Base-by-base conservation (phyloP, 2,797 vertebrate genomes). In the Odontamblyopus rebecca region DNA sequence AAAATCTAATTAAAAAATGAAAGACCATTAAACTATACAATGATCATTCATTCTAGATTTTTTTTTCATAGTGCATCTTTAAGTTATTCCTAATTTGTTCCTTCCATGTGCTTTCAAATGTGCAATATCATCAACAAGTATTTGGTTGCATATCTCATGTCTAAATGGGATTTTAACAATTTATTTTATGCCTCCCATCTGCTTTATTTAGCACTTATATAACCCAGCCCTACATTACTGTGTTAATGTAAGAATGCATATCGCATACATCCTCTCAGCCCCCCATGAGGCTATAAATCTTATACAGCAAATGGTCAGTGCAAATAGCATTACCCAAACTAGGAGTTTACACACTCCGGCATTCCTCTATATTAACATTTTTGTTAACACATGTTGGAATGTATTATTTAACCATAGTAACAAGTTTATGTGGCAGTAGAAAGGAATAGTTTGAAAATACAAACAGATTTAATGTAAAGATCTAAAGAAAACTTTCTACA, bases 131-230 rank as follows among this genome's bases (percentile, higher is more conserved):
- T 30, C 30, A 19, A 2, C 29, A 27, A 30, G 29, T 54, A 35
- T 56, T 35, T 29, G 12, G 50, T 67, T 51, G 30, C 29, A 15
- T 54, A 54, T 54, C 23, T 26, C 75, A 15, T 85, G 78, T 78
- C 74, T 59, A 72, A 69, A 59, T 78, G 67, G 79, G 78, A 60
- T 70, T 48, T n/a, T 69, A 67, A 68, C 72, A 82, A 83, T 73
- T 61, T 74, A 9, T 61, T 90, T 87, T 81, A 80, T 82, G 67
- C 69, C 67, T 84, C 79, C 78, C 82, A 30, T 38, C 82, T 79
- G 76, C 67, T 87, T 86, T 73, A 85, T 86, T 76, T 74, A 69
- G 61, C 18, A 67, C 76, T 88, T 89, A 81, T 84, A 80, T 84
- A 87, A 85, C 77, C 67, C 57, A 75, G 66, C 60, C 73, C 54